A percentile compares a stretch with the other conserved stretches of the same genome.
phyloP scores from a whole-genome alignment of 2,113 vertebrate species.

The Montifringilla adamsi region DNA sequence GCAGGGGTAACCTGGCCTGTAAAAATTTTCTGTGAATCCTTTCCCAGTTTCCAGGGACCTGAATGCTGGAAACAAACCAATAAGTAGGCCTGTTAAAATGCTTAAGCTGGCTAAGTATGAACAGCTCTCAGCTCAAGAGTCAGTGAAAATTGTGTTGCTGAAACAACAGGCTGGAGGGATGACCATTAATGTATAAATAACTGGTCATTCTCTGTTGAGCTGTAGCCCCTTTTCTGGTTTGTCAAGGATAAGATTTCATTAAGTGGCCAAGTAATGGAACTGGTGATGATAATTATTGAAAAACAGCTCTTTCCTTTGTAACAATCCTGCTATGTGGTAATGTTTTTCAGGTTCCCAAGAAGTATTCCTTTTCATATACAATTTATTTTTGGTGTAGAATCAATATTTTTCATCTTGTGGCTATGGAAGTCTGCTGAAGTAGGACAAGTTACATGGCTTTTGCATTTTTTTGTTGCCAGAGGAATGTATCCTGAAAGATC shows the following conservation, averaged over 20 bases:
- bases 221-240: not conserved
- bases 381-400: not conserved
- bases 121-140: not conserved
- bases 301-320: not conserved
- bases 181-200: not conserved
- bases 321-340: rapidly evolving
- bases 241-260: not conserved
- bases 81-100: not conserved
- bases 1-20: not conserved
- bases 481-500: not conserved
- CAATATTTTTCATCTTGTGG: not conserved
- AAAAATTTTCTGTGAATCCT: not conserved
- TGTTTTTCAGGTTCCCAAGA: not conserved
- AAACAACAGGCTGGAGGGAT: not conserved
- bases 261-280: not conserved
- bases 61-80: not conserved
- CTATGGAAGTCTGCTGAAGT: not conserved
- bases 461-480: not conserved
- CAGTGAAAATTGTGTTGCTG: not conserved
- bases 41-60: not conserved
- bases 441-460: not conserved
- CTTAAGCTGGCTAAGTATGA: not conserved
- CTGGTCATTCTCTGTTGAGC: not conserved
- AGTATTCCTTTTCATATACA: not conserved
- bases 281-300: not conserved